Percentiles rank a stretch among this genome's conserved stretches.
Evolutionary conservation across 1,140 invertebrate genomes (phyloP).

Genomic region (Brachystomella parvula): DNA sequence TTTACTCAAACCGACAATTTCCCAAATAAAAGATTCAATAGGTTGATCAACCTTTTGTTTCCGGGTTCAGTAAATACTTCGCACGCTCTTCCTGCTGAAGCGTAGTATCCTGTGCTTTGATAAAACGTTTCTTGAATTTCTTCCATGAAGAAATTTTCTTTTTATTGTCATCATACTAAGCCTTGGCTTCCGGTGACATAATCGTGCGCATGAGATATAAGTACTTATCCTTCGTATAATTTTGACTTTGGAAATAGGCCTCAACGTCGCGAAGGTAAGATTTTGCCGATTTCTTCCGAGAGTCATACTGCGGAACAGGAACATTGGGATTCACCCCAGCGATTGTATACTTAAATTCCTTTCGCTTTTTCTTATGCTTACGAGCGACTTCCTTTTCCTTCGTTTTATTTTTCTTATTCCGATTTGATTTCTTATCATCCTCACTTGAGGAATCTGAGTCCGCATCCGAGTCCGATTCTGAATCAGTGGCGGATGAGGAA

Average conservation of each 20-base stretch:
- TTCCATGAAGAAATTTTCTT: not conserved
- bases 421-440: too few species aligned
- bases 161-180: not conserved
- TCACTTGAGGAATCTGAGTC: too few species aligned
- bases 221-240: not conserved
- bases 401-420: too few species aligned
- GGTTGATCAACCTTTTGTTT: not conserved
- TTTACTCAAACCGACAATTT: not conserved
- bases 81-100: not conserved
- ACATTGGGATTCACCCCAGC: not conserved
- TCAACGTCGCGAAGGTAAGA: not conserved
- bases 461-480: too few species aligned
- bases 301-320: not conserved
- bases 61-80: not conserved
- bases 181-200: not conserved
- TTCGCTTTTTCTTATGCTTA: not conserved
- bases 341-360: not conserved
- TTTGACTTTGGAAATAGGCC: constrained; percentile 7
- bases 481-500: too few species aligned
- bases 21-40: too few species aligned
- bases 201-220: not conserved
- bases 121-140: not conserved
- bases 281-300: not conserved
- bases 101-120: not conserved
- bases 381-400: too few species aligned